Percentiles rank a stretch among this genome's conserved stretches.
phyloP scores from a whole-genome alignment of 2,888 invertebrate genomes.

The Masnerella sp. region DNA sequence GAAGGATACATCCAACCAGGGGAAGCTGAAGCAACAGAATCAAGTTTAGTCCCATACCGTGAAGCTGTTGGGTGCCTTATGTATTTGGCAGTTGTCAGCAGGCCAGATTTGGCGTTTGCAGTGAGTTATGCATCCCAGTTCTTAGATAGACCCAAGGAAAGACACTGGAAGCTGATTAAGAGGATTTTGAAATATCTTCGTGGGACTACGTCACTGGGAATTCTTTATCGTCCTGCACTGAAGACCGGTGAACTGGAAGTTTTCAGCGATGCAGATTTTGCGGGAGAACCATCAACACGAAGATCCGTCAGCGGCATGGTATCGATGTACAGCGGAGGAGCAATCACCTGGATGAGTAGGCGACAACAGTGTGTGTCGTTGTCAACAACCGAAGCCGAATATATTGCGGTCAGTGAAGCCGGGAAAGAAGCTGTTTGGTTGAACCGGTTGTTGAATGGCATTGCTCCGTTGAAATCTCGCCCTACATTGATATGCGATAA shows the following conservation, averaged over 20 bases:
- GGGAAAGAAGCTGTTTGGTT: constrained; percentile 41
- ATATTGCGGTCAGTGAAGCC: constrained; percentile 47
- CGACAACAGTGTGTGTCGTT: constrained; percentile 12
- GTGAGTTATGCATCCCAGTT: constrained; percentile 8
- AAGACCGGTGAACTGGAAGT: constrained; percentile 2
- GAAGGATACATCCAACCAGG: neutral
- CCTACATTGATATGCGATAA: constrained; percentile 35
- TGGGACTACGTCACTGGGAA: neutral
- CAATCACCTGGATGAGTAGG: constrained; percentile 24
- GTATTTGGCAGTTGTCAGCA: constrained; percentile 11
- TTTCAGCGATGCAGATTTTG: constrained; percentile 36
- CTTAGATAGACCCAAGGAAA: constrained; percentile 18
- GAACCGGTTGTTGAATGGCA: constrained; percentile 14
- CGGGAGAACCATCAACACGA: constrained; percentile 4
- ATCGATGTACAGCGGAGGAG: constrained; percentile 1
- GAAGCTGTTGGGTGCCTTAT: constrained; percentile 25
- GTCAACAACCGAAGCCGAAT: constrained; percentile 37
- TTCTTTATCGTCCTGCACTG: neutral
- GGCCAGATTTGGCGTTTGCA: constrained; percentile 27
- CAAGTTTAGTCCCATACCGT: neutral
- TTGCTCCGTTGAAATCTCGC: constrained; percentile 5
- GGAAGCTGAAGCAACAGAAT: neutral
- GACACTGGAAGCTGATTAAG: constrained; percentile 4
- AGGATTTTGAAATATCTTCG: constrained; percentile 13
- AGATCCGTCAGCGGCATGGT: constrained; percentile 21